A percentile compares a stretch with the other conserved stretches of the same genome.
These are phyloP conservation scores for Hyppa rectilinea DNA, from an alignment of 2,888 invertebrate species.

Conservation along the genomic window DNA sequence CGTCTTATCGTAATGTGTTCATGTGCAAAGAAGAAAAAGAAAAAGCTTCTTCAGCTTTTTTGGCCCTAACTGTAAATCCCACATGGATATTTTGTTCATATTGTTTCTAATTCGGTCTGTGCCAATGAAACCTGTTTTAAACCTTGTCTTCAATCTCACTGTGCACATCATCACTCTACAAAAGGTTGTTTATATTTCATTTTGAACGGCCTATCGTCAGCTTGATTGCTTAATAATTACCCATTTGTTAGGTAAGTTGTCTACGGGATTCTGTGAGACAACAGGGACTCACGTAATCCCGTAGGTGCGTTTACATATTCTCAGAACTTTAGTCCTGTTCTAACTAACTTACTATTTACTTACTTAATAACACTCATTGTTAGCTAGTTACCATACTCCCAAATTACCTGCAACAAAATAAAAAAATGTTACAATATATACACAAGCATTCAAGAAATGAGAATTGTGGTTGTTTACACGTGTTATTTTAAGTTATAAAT, in stretches of 20 bases:
- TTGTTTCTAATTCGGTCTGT: background rate
- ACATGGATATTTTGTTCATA: background rate
- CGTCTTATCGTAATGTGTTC: constrained; percentile 2
- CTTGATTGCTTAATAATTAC: background rate
- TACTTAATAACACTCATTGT: constrained; percentile 56
- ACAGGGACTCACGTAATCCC: background rate
- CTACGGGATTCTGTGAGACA: background rate
- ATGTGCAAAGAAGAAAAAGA: background rate
- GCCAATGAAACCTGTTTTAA: background rate
- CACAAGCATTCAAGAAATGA: constrained; percentile 25
- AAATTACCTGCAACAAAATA: constrained; percentile 76
- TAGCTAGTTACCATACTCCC: constrained; percentile 45
- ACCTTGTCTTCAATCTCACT: background rate
- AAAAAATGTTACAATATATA: constrained; percentile 34
- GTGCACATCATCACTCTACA: background rate
- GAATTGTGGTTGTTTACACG: constrained; percentile 5
- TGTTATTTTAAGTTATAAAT: constrained; percentile 19
- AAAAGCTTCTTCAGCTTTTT: background rate
- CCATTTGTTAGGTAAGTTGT: background rate
- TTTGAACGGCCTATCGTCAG: background rate
- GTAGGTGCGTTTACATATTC: background rate
- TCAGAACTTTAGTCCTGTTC: background rate
- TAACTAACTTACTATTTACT: constrained; percentile 34
- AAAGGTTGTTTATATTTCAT: constrained; percentile 8
- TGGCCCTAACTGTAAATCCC: background rate